phyloP scores from a whole-genome alignment of 2,888 invertebrate species.

The Dascillus cervinus region DNA sequence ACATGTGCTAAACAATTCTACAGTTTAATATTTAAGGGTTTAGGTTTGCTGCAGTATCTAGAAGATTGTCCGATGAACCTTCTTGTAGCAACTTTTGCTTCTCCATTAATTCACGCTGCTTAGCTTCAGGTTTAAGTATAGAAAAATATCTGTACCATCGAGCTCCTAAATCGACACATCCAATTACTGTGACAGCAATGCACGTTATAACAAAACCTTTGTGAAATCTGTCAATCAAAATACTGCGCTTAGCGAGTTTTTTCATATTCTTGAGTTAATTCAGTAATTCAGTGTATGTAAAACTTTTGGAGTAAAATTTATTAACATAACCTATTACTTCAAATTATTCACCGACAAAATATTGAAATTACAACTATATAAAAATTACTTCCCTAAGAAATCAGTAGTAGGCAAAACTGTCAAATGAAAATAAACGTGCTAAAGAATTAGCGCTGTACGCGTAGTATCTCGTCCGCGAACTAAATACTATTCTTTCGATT shows the following conservation, averaged over 20 bases:
- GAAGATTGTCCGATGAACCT: constrained; percentile 36
- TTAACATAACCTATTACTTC: neutral
- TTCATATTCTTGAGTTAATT: constrained; percentile 24
- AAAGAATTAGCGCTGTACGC: too few relatives aligned
- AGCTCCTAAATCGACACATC: constrained; percentile 41
- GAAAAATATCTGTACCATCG: constrained; percentile 46
- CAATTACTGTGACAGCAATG: constrained; percentile 48
- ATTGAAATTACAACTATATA: too few relatives aligned
- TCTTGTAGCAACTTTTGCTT: constrained; percentile 43
- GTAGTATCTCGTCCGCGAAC: too few relatives aligned
- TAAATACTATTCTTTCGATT: too few relatives aligned
- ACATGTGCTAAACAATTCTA: neutral
- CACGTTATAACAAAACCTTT: constrained; percentile 49
- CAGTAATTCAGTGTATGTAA: neutral
- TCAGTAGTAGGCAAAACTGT: too few relatives aligned
- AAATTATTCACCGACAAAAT: too few relatives aligned
- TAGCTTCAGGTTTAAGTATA: constrained; percentile 41
- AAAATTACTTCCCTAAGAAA: too few relatives aligned
- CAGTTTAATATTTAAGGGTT: neutral
- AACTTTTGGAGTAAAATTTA: neutral
- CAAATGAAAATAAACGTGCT: too few relatives aligned
- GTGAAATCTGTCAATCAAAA: constrained; percentile 47
- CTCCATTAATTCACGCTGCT: constrained; percentile 37
- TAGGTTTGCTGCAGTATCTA: constrained; percentile 33
- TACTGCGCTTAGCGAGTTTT: constrained; percentile 34